A percentile compares a stretch with the other conserved stretches of the same genome.
These are phyloP conservation scores for Stenolophus ochropezus DNA, from an alignment of 2,888 invertebrate genomes.

Conservation along the genomic window DNA sequence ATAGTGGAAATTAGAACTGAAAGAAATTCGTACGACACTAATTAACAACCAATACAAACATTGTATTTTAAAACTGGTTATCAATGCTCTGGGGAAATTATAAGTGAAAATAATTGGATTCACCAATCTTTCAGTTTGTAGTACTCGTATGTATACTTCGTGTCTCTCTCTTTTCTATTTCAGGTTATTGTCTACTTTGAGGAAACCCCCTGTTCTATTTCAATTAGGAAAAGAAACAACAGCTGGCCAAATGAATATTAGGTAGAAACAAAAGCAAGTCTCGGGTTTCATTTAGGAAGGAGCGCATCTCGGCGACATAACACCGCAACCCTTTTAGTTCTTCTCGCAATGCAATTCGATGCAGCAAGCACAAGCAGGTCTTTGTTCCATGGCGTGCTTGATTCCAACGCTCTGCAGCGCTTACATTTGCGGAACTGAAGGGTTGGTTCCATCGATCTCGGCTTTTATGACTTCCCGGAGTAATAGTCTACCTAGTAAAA, in stretches of 20 bases:
- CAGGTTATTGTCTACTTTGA: background rate
- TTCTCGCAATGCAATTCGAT: background rate
- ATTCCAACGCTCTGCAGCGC: background rate
- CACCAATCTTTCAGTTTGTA: too few species aligned
- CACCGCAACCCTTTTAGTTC: background rate
- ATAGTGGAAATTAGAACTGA: too few species aligned
- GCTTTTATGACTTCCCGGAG: constrained; percentile 4
- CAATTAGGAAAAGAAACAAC: background rate
- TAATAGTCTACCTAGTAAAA: constrained; percentile 8
- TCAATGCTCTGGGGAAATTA: too few species aligned
- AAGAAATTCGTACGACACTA: too few species aligned
- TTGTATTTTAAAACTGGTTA: too few species aligned
- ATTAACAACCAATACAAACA: too few species aligned
- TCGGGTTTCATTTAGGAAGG: background rate
- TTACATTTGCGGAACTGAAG: background rate
- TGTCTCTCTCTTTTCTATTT: background rate
- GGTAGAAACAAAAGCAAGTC: background rate
- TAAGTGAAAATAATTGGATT: too few species aligned
- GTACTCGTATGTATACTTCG: too few species aligned
- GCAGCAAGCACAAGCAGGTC: background rate
- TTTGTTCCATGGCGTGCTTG: background rate
- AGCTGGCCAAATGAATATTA: background rate
- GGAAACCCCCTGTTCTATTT: background rate
- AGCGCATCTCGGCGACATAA: background rate
- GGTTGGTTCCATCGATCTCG: background rate